Base-by-base conservation (phyloP, 2,888 invertebrate genomes). In the Melanostoma scalare region DNA sequence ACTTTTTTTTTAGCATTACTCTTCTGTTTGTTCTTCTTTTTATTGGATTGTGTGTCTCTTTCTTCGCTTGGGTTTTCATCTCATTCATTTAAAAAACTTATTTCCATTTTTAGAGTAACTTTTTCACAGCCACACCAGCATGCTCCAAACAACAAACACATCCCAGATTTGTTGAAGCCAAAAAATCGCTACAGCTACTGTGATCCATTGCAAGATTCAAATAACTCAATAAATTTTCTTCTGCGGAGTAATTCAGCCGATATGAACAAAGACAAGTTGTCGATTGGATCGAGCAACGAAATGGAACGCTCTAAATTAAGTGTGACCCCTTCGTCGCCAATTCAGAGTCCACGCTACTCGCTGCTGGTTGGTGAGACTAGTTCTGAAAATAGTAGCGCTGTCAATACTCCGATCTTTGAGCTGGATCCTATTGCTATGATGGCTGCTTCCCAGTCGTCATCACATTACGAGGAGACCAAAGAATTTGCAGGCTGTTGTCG, bases 341-440 rank as follows among this genome's bases (percentile, higher is more conserved):
- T 89, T 9, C 89, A 89, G 80, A 90, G 90, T 86, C 91, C 91
- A n/a, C 89, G 91, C 2, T 91, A 91, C 82, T 91, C 91, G n/a
- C 78, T 91, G 81, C 86, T 91, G 56, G 87, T 91, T 33, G 91
- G 91, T 60, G 91, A 91, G 46, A 91, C 91, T 31, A 91, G 91
- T 77, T 91, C 91, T 1, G 91, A 91, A 74, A 90, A 90, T 67
- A 91, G 91, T 84, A 91, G 91, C 42, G 89, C 91, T 2, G 89
- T 91, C 3, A 91, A 89, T 86, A 91, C 91, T 3, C 91, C 91
- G 3, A 89, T 91, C 48, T 91, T 90, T 82, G 91, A 91, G 78
- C 87, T 91, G 87, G 91, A 91, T 67, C 89, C 90, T 0, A 81
- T 90, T 60, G 72, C 78, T 30, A 89, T 90, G 89, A 71, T 89